phyloP scores from a whole-genome alignment of 2,888 invertebrate species.

The Melangyna quadrimaculata region DNA sequence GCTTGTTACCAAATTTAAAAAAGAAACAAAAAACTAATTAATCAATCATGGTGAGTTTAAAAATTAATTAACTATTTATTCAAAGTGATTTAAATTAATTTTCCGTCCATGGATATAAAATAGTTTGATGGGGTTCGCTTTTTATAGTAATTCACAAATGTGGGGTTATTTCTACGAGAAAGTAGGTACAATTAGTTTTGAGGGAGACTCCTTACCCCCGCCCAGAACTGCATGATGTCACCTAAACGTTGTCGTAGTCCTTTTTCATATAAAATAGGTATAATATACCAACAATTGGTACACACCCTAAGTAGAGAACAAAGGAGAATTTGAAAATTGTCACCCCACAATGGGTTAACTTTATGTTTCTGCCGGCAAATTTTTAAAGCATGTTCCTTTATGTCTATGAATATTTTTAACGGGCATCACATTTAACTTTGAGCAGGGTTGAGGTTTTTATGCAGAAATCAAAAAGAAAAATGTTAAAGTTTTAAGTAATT shows the following conservation, averaged over 20 bases:
- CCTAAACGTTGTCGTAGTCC: conserved; percentile 36
- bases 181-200: neutral
- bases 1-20: neutral
- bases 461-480: neutral
- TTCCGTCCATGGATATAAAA: conserved; percentile 35
- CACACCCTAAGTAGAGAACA: conserved; percentile 41
- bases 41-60: conserved; percentile 64
- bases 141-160: neutral
- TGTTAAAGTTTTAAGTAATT: neutral
- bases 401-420: neutral
- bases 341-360: conserved; percentile 45
- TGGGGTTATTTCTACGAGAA: neutral
- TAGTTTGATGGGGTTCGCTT: neutral
- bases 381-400: neutral
- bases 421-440: neutral
- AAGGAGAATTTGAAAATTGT: conserved; percentile 34
- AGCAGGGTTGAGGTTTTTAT: neutral
- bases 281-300: neutral
- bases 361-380: conserved; percentile 1
- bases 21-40: conserved; percentile 13
- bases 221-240: conserved; percentile 41
- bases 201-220: neutral
- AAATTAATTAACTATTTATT: neutral
- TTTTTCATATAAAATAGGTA: neutral
- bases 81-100: conserved; percentile 9